phyloP scores from a whole-genome alignment of 2,797 vertebrate species.

The Parambassis ranga region DNA sequence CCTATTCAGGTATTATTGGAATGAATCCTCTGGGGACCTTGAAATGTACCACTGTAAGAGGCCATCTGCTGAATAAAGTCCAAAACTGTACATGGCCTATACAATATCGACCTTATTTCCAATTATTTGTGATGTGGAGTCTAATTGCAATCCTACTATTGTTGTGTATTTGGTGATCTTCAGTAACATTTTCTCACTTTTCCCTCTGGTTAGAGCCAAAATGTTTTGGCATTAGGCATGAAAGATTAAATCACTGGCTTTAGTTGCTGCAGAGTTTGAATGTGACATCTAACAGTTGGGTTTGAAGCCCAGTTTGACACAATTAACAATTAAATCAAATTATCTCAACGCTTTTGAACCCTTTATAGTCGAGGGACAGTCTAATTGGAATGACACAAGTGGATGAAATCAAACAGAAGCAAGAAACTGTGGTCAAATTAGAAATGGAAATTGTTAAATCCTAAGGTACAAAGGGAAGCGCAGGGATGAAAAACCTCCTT shows the following conservation, averaged over 20 bases:
- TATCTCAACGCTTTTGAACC: background rate
- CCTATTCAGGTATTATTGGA: no score
- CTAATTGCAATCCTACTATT: no score
- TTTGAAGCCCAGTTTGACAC: background rate
- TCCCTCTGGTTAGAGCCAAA: background rate
- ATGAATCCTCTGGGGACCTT: no score
- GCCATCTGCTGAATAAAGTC: no score
- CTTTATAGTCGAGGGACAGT: background rate
- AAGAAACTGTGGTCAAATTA: background rate
- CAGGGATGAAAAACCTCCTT: background rate
- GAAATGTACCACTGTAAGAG: no score
- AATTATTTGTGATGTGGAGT: no score
- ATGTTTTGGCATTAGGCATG: background rate
- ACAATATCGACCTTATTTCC: no score
- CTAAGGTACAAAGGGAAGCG: background rate
- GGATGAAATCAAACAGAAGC: background rate
- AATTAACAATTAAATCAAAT: background rate
- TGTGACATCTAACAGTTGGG: background rate
- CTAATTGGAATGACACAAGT: background rate
- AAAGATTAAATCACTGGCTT: background rate
- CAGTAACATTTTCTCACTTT: background rate
- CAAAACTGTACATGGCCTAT: no score
- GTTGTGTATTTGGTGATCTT: background rate
- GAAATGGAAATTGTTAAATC: background rate
- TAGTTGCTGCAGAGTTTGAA: background rate